Evolutionary conservation across 2,113 vertebrate species (phyloP).

Genomic region (Oncorhynchus gorbuscha): DNA sequence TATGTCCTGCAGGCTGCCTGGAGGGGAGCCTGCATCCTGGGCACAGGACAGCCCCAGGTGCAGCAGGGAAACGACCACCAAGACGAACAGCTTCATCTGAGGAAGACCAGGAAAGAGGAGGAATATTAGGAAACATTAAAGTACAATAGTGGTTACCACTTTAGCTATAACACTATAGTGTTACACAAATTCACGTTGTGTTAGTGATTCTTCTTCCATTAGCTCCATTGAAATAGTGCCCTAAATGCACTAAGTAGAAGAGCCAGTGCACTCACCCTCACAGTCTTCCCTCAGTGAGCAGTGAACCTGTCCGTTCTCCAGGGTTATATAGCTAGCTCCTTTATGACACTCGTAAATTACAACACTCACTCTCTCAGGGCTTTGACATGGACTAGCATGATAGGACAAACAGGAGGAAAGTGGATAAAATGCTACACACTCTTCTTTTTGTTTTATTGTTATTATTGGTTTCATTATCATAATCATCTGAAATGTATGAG

Average conservation of each 20-base stretch:
- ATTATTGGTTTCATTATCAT: too few relatives aligned
- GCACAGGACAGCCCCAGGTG: conserved; percentile 19
- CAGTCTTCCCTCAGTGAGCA: conserved; percentile 32
- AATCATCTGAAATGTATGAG: too few relatives aligned
- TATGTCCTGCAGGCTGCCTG: conserved; percentile 28
- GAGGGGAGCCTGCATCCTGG: not conserved
- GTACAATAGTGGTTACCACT: not conserved
- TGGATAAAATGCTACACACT: too few relatives aligned
- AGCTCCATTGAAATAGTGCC: not conserved
- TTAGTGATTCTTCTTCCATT: not conserved
- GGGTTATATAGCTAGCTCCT: conserved; percentile 46
- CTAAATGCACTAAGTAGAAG: conserved; percentile 4
- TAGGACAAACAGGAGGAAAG: too few relatives aligned
- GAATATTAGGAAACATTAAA: not conserved
- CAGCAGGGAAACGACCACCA: conserved; percentile 20
- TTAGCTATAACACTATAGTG: not conserved
- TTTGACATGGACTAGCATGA: too few relatives aligned
- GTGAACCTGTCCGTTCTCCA: not conserved
- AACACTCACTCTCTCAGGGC: too few relatives aligned
- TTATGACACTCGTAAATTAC: conserved; percentile 60
- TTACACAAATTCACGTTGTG: not conserved
- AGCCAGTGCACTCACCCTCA: conserved; percentile 50
- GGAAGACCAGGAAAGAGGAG: not conserved
- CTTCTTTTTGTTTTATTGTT: too few relatives aligned
- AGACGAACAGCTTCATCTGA: conserved; percentile 39